A percentile compares a stretch with the other conserved stretches of the same genome.
Evolutionary conservation across 2,797 vertebrate species (phyloP).

Genomic region (Phataginus tricuspis): DNA sequence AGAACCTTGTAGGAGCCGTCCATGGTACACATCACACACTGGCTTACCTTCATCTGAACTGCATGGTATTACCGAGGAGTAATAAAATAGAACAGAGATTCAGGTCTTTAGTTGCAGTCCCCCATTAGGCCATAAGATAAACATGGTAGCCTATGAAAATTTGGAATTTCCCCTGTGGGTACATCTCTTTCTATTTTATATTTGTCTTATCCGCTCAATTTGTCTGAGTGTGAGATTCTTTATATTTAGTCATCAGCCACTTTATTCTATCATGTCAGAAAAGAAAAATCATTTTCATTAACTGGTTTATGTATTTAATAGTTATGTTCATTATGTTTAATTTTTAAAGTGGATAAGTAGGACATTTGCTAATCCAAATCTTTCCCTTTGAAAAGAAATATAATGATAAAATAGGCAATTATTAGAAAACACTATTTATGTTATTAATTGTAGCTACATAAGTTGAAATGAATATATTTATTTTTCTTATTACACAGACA

Average conservation of each 20-base stretch:
- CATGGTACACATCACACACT: neutral
- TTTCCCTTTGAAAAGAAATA: constrained; percentile 43
- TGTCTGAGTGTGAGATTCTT: neutral
- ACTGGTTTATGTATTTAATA: constrained; percentile 33
- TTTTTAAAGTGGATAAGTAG: constrained; percentile 23
- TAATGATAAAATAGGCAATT: constrained; percentile 21
- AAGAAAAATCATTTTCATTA: neutral
- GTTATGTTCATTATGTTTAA: neutral
- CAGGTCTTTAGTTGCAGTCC: neutral
- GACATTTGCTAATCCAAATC: constrained; percentile 22
- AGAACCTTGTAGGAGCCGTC: neutral
- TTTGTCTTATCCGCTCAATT: neutral
- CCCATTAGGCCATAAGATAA: neutral
- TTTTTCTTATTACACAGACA: neutral
- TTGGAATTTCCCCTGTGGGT: neutral
- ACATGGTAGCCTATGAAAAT: neutral
- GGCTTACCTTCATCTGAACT: constrained; percentile 5
- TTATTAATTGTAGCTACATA: neutral
- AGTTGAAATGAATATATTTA: constrained; percentile 17
- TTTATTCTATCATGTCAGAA: constrained; percentile 14
- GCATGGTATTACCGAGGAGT: neutral
- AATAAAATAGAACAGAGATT: constrained; percentile 41
- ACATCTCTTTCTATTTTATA: neutral
- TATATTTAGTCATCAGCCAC: neutral
- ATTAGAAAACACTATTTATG: constrained; percentile 11